Evolutionary conservation across 2,888 invertebrate genomes (phyloP).

Genomic region (Drosophila prolongata): DNA sequence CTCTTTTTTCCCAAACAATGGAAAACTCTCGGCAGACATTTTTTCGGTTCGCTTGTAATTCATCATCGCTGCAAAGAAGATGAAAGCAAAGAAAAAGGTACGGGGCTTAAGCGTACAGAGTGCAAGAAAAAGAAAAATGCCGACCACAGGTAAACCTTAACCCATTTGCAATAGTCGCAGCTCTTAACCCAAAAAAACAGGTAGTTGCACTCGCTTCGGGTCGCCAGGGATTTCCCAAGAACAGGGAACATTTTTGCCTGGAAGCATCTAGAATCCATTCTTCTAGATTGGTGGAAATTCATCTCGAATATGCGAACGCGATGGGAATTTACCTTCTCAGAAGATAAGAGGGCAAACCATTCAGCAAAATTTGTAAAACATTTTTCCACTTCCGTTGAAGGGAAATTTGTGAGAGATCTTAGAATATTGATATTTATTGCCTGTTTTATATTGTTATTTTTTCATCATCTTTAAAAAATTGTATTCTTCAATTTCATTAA

Average conservation of each 20-base stretch:
- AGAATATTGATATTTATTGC: not conserved
- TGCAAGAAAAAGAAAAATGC: constrained; percentile 38
- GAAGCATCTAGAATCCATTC: constrained; percentile 12
- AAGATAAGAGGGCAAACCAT: constrained; percentile 13
- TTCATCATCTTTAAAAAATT: too few species aligned
- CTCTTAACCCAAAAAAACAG: constrained; percentile 34
- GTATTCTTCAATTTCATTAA: too few species aligned
- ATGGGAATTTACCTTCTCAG: constrained; percentile 24
- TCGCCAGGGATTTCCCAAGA: constrained; percentile 16
- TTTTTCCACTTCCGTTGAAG: constrained; percentile 26
- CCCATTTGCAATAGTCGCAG: constrained; percentile 54
- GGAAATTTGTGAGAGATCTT: not conserved
- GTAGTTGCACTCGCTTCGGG: constrained; percentile 17
- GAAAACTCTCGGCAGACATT: constrained; percentile 43
- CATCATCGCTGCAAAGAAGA: constrained; percentile 59
- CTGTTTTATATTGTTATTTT: too few species aligned
- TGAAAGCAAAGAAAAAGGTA: constrained; percentile 46
- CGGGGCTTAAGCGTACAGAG: constrained; percentile 17
- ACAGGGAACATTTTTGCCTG: constrained; percentile 16
- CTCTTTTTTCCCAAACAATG: constrained; percentile 47
- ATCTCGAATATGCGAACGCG: constrained; percentile 23
- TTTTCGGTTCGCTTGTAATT: constrained; percentile 65
- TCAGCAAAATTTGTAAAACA: constrained; percentile 1
- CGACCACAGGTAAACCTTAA: constrained; percentile 66
- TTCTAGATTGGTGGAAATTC: constrained; percentile 19